A percentile compares a stretch with the other conserved stretches of the same genome.
Conservation (phyloP, 2,797 vertebrate genomes). For the Fistularia commersonii region DNA sequence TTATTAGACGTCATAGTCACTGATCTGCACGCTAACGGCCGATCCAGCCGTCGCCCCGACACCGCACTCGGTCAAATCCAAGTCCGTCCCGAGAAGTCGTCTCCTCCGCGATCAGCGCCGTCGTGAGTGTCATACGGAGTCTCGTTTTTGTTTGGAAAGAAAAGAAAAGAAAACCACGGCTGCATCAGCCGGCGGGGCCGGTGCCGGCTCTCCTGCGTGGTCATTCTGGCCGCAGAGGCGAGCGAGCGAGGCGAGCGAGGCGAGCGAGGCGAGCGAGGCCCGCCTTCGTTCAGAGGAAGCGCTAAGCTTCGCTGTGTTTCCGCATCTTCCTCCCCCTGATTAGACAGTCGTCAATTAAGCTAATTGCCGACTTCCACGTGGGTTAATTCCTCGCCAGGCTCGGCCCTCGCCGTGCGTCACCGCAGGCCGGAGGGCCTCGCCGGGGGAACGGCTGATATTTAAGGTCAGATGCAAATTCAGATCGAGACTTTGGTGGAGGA, state of each 20-base stretch:
- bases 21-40: conserved; percentile 2
- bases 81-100: conserved; percentile 21
- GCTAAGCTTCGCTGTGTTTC: conserved; percentile 32
- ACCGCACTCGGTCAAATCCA: conserved; percentile 23
- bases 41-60: conserved; percentile 20
- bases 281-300: conserved; percentile 51
- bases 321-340: conserved; percentile 8
- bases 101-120: conserved; percentile 35
- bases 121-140: conserved; percentile 30
- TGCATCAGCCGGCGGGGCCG: conserved; percentile 66
- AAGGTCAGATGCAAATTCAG: too few species aligned
- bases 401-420: conserved; percentile 4
- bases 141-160: conserved; percentile 16
- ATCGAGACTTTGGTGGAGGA: too few species aligned
- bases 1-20: background rate
- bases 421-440: too few species aligned
- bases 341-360: conserved; percentile 39
- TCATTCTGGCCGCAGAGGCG: conserved; percentile 53
- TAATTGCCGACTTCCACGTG: conserved; percentile 47
- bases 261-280: conserved; percentile 56
- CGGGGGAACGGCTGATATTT: too few species aligned
- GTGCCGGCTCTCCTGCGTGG: conserved; percentile 56
- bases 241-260: conserved; percentile 36
- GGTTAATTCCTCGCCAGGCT: conserved; percentile 31
- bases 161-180: conserved; percentile 12